Evolutionary conservation across 2,888 invertebrate species (phyloP), one percentile per base, ranked within the genome.

Genomic region (Pammene fasciana): DNA sequence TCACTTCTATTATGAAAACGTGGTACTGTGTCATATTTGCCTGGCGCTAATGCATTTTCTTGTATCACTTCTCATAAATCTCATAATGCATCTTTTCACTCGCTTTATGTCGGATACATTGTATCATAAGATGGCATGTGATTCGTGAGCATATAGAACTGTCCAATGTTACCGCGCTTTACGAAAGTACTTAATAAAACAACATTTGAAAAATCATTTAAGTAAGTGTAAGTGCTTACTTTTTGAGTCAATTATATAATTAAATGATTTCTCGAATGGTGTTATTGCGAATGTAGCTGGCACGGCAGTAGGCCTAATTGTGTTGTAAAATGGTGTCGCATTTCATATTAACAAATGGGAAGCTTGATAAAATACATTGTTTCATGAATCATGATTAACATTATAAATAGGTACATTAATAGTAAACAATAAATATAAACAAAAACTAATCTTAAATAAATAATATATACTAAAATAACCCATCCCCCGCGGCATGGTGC

Each of bases 61-160:
- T 56, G 34, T 9, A 9, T 41, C 43, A 45, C 11, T 57, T 11
- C 41, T 57, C 56, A 43, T 43, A 13, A 3, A 5, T 18, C 57
- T 18, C 38, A 13, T 57, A 18, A 36, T 36, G 38, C 43, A 8
- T 57, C 1, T 26, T 26, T 16, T 26, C 2, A 26, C 26, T 54
- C 34, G n/a, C 5, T 13, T 41, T 0, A 55, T 38, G 16, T n/a
- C 54, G 3, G 9, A 9, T 52, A 13, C 54, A 26, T 34, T 54
- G 34, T 13, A 13, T 52, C 34, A 54, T 34, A 13, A 16, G 13
- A 59, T 59, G 9, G 57, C 57, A 59, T 59, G 57, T 18, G 26
- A 26, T n/a, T 6, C 8, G 7, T 54, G 9, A 11, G 52, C 26
- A 52, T 16, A 26, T 57, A 57, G 4, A 4, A 5, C 16, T 38